Evolutionary conservation across 2,797 vertebrate genomes (phyloP).

Genomic region (Leuciscus waleckii): DNA sequence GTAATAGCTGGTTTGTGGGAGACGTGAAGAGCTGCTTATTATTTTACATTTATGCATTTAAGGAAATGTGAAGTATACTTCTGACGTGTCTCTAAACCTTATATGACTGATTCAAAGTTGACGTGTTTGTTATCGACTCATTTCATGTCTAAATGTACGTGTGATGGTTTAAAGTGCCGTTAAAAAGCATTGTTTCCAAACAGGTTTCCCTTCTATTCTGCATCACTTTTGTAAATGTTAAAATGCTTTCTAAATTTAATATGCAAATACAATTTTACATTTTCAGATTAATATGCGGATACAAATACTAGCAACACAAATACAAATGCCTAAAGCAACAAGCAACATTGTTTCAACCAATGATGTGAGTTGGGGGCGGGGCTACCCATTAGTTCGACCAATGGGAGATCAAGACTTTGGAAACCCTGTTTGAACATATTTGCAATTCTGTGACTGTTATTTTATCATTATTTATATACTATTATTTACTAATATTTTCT

Average conservation of each 20-base stretch:
- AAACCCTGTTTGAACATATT: background rate
- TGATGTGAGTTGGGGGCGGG: background rate
- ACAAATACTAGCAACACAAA: too few species aligned
- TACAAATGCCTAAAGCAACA: background rate
- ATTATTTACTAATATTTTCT: background rate
- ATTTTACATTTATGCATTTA: background rate
- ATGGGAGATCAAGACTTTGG: background rate
- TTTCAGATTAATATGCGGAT: background rate
- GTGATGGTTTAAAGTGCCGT: background rate
- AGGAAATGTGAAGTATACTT: background rate
- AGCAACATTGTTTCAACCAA: background rate
- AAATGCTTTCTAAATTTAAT: background rate
- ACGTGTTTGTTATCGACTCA: background rate
- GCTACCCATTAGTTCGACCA: background rate
- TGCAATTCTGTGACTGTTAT: background rate
- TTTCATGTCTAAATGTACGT: background rate
- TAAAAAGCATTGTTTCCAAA: background rate
- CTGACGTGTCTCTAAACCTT: background rate
- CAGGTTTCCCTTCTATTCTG: background rate
- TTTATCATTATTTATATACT: background rate
- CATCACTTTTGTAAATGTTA: background rate
- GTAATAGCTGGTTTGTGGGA: constrained; percentile 61
- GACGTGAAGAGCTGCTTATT: constrained; percentile 18
- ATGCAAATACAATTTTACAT: background rate
- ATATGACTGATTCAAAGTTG: background rate